A percentile compares a stretch with the other conserved stretches of the same genome.
These are phyloP conservation scores for Drosophila melanosoma DNA, from an alignment of 2,888 invertebrate species.

Conservation along the genomic window DNA sequence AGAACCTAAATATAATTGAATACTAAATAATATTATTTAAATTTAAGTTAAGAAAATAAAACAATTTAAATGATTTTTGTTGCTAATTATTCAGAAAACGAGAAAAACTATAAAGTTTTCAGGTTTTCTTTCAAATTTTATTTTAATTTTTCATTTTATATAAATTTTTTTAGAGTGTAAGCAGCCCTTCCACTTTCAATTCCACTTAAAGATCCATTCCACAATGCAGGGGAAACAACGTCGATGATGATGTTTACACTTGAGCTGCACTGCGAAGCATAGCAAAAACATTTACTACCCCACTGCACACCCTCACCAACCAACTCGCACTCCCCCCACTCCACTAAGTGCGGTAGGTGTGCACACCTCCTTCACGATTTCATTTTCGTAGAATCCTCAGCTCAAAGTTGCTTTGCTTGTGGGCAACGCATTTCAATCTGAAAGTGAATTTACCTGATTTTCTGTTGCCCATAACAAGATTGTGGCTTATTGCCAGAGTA, in stretches of 20 bases:
- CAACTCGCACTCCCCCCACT: neutral
- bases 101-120: neutral
- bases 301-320: neutral
- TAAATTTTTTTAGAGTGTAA: neutral
- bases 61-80: too few relatives aligned
- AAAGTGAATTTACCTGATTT: conserved; percentile 41
- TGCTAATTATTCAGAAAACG: neutral
- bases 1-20: too few relatives aligned
- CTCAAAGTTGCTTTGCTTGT: conserved; percentile 28
- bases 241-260: conserved; percentile 77
- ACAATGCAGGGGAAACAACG: conserved; percentile 14
- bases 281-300: conserved; percentile 1
- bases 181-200: conserved; percentile 25
- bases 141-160: neutral
- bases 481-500: conserved; percentile 33
- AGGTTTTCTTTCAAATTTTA: neutral
- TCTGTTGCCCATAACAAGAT: conserved; percentile 42
- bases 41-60: too few relatives aligned
- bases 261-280: conserved; percentile 67
- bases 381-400: conserved; percentile 22
- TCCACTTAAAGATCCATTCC: conserved; percentile 21
- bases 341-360: conserved; percentile 37
- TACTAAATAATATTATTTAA: too few relatives aligned
- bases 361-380: conserved; percentile 3
- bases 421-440: conserved; percentile 38